Evolutionary conservation across 2,797 vertebrate species (phyloP).

Genomic region (Periparus ater): DNA sequence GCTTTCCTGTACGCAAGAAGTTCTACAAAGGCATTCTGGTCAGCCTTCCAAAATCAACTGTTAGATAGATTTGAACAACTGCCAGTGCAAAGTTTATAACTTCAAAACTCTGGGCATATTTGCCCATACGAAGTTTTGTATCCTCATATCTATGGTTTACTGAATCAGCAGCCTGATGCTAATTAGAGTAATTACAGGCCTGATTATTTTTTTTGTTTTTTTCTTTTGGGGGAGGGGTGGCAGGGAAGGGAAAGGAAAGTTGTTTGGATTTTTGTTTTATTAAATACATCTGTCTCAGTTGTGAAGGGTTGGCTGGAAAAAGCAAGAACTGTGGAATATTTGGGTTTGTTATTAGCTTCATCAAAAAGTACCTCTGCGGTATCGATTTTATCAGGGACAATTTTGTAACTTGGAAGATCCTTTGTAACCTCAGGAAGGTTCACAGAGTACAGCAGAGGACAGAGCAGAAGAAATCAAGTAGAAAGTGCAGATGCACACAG

Average conservation of each 20-base stretch:
- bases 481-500: not conserved
- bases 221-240: fast-evolving
- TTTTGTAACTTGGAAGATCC: not conserved
- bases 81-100: not conserved
- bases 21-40: not conserved
- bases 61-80: not conserved
- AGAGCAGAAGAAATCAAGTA: not conserved
- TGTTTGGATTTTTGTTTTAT: not conserved
- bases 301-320: not conserved
- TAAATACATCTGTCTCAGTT: not conserved
- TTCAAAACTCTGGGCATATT: not conserved
- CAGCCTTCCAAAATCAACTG: not conserved
- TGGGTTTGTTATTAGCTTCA: not conserved
- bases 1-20: not conserved
- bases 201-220: not conserved
- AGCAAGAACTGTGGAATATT: not conserved
- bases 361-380: not conserved
- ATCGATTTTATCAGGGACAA: not conserved
- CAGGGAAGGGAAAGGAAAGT: not conserved
- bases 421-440: not conserved
- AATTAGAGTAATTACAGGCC: not conserved
- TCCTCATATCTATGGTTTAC: not conserved
- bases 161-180: not conserved
- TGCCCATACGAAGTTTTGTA: not conserved
- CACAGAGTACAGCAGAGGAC: not conserved